phyloP scores from a whole-genome alignment of 2,113 vertebrate genomes.

The Phoxinus phoxinus region DNA sequence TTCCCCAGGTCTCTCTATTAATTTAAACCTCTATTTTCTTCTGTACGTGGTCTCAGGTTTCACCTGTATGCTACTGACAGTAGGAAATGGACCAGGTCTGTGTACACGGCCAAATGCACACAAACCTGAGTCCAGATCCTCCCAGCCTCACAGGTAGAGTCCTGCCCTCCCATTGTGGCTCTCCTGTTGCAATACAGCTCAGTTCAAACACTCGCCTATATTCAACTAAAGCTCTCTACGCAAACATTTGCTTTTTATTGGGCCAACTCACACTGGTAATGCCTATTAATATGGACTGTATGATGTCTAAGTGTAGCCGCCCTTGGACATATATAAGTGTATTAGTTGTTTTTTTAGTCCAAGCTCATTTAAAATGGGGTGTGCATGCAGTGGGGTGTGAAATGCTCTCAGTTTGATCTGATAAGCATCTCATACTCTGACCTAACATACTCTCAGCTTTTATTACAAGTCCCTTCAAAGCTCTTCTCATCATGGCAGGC shows the following conservation, averaged over 20 bases:
- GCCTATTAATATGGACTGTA: not conserved
- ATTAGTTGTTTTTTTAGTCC: not conserved
- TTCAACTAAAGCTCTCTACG: constrained; percentile 29
- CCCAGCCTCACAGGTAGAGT: constrained; percentile 43
- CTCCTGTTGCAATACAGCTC: constrained; percentile 45
- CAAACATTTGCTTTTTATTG: constrained; percentile 59
- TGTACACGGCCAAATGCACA: constrained; percentile 16
- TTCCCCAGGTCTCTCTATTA: not conserved
- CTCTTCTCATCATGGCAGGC: not conserved
- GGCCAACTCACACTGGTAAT: constrained; percentile 11
- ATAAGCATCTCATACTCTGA: constrained; percentile 22
- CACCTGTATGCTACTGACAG: not conserved
- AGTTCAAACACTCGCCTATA: constrained; percentile 46
- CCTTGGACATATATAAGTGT: not conserved
- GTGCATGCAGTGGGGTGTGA: constrained; percentile 4
- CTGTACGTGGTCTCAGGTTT: constrained; percentile 3
- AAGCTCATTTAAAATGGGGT: not conserved
- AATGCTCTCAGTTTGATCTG: constrained; percentile 26
- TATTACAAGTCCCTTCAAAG: constrained; percentile 31
- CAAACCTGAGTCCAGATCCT: constrained; percentile 24
- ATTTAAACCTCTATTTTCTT: constrained; percentile 6
- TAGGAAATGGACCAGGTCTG: not conserved
- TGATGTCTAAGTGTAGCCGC: not conserved
- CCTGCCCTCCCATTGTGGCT: constrained; percentile 40
- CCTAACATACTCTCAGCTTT: not conserved